Evolutionary conservation across 2,113 vertebrate species (phyloP).

Genomic region (Pithys albifrons): DNA sequence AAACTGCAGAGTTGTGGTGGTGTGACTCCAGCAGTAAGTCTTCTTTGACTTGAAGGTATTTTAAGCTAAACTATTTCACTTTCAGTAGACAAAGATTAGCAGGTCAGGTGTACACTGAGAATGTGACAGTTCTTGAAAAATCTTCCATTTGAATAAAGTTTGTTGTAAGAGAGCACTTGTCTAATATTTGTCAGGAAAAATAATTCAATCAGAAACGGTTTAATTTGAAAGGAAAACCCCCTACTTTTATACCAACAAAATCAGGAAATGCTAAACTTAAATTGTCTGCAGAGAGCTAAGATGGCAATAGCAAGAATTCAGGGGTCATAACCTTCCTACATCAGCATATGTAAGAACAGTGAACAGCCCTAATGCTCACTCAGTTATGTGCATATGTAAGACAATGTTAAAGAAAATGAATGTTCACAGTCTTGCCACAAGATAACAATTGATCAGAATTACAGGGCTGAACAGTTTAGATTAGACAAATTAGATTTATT

Average conservation of each 20-base stretch:
- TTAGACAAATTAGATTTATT: neutral
- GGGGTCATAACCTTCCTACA: neutral
- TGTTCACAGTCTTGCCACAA: neutral
- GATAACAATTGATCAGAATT: neutral
- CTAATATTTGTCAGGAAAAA: neutral
- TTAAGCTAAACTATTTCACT: neutral
- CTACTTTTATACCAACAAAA: neutral
- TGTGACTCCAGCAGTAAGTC: neutral
- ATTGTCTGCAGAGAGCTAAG: neutral
- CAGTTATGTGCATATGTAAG: neutral
- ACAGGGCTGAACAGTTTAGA: neutral
- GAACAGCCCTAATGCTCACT: neutral
- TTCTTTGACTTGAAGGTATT: neutral
- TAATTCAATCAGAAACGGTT: neutral
- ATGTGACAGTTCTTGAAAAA: neutral
- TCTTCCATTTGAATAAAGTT: neutral
- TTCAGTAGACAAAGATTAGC: neutral
- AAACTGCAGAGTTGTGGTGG: neutral
- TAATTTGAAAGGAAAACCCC: neutral
- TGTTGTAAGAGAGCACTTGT: neutral
- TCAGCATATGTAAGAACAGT: neutral
- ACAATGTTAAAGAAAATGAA: neutral
- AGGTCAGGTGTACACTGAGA: neutral
- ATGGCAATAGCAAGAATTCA: neutral
- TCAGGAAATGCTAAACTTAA: neutral